Evolutionary conservation across 1,140 invertebrate species (phyloP), one percentile per base, ranked within the genome.

Genomic region (Pectinophora gossypiella): DNA sequence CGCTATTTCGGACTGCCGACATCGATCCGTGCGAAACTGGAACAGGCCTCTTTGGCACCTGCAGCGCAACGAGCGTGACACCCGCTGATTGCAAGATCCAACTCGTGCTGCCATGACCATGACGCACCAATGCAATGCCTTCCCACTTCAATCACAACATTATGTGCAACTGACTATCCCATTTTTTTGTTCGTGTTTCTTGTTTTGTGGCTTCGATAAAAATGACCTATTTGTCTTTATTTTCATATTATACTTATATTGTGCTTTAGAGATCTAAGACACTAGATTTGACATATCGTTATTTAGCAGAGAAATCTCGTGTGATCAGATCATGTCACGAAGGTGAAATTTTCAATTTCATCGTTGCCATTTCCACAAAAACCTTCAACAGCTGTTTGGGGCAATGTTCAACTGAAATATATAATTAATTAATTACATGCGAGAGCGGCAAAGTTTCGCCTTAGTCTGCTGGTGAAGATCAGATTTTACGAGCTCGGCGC

Each of bases 41-140:
- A 76, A 65, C 73, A 70, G 59, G 15, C 69, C 67, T 70, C 68
- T 70, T 78, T 79, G 71, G 69, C 73, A 79, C 68, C 69, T 67
- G 58, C 56, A 51, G 59, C 72, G 71, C 72, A 72, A 51, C 59
- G 42, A 55, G 45, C 36, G 43, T 51, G 51, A 52, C 55, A 19
- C 51, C 50, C 59, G 53, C 55, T 59, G 50, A 72, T 72, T 73
- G 74, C 74, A 60, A 68, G 72, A 76, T 71, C 48, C 59, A 63
- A 54, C 47, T 38, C 13, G 2, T 23, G 19, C n/a, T n/a, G n/a
- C 20, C 52, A n/a, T n/a, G n/a, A n/a, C n/a, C n/a, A n/a, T n/a
- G n/a, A 32, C 27, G 27, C 27, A 32, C n/a, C n/a, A n/a, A 12
- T 32, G 9, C 2, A 32, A 32, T n/a, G n/a, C 9, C 27, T 32